A percentile compares a stretch with the other conserved stretches of the same genome.
phyloP scores from a whole-genome alignment of 2,888 invertebrate genomes.

The Cryptocheilus praepositus region DNA sequence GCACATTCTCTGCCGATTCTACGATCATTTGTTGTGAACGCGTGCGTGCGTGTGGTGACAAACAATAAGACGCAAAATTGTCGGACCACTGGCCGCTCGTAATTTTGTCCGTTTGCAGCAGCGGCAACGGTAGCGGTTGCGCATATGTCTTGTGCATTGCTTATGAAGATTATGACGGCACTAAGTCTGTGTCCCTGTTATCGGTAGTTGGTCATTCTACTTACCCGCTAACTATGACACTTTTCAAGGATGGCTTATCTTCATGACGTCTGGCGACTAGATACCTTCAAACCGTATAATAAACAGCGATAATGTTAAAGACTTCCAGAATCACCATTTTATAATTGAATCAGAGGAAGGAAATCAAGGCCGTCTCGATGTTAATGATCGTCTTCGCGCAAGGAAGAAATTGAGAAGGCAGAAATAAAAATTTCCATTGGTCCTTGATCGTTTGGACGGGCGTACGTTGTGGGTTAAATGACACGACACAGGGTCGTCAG shows the following conservation, averaged over 20 bases:
- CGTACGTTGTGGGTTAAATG: constrained; percentile 52
- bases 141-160: too few species aligned
- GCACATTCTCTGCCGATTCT: not conserved
- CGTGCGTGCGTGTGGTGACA: constrained; percentile 13
- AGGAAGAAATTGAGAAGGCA: constrained; percentile 3
- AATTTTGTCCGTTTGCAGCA: too few species aligned
- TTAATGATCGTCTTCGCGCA: not conserved
- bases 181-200: too few species aligned
- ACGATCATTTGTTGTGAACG: not conserved
- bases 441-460: constrained; percentile 56
- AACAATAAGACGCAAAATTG: constrained; percentile 28
- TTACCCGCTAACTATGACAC: too few species aligned
- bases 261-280: too few species aligned
- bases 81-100: constrained; percentile 22
- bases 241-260: too few species aligned
- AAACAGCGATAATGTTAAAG: too few species aligned
- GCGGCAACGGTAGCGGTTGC: too few species aligned
- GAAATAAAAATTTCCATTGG: constrained; percentile 58
- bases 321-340: too few species aligned
- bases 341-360: not conserved
- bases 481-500: constrained; percentile 54
- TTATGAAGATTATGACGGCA: too few species aligned
- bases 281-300: too few species aligned
- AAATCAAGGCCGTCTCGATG: not conserved
- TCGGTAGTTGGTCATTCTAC: too few species aligned